Evolutionary conservation across 2,888 invertebrate species (phyloP).

Genomic region (Cantharis flavilabris): DNA sequence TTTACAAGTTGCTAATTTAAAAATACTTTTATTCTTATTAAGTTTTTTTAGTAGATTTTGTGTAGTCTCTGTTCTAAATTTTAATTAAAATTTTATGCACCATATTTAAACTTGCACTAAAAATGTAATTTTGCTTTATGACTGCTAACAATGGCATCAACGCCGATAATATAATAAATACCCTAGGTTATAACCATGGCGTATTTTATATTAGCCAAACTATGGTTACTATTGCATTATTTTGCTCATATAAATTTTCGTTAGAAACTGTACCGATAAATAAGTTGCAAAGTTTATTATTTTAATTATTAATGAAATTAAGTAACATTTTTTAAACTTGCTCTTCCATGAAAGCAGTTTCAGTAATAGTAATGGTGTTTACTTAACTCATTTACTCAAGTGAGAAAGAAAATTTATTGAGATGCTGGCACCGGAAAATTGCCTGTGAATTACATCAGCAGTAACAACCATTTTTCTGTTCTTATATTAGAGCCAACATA

Average conservation of each 20-base stretch:
- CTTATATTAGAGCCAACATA: not conserved
- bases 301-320: not conserved
- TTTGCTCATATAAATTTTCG: not conserved
- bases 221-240: not conserved
- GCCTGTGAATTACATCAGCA: conserved; percentile 18
- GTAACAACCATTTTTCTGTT: not conserved
- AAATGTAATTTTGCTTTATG: not conserved
- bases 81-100: not conserved
- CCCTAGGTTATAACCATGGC: not conserved
- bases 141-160: not conserved
- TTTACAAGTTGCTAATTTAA: not conserved
- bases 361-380: conserved; percentile 7
- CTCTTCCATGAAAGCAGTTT: not conserved
- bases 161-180: not conserved
- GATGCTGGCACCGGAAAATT: conserved; percentile 15
- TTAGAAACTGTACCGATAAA: not conserved
- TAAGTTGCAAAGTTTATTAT: not conserved
- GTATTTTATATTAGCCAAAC: not conserved
- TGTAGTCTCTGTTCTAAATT: not conserved
- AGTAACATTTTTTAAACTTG: not conserved
- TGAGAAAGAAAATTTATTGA: conserved; percentile 15
- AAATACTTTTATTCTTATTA: not conserved
- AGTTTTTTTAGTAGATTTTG: not conserved
- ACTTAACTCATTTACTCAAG: conserved; percentile 17
- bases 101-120: not conserved